Percentiles rank a stretch among this genome's conserved stretches.
Conservation (phyloP, 2,888 invertebrate species). For the Drosophila testacea region DNA sequence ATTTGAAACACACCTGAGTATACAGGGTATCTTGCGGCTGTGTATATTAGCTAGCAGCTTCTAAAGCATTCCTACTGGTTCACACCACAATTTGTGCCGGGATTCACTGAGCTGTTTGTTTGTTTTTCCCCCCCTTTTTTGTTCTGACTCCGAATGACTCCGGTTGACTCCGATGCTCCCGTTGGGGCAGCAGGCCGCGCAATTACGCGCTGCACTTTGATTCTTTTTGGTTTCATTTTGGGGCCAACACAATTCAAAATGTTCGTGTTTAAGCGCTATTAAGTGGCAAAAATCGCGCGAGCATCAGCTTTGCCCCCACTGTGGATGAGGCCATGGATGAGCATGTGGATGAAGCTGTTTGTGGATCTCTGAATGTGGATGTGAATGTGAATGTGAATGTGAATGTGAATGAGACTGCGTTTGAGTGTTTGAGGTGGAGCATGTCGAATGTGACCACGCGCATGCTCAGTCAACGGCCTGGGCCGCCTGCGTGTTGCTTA, state of each 20-base stretch:
- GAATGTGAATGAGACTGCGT: constrained; percentile 16
- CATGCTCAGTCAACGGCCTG: constrained; percentile 64
- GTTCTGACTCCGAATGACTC: not conserved
- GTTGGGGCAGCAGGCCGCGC: constrained; percentile 61
- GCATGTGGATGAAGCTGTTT: not conserved
- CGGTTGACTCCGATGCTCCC: constrained; percentile 39
- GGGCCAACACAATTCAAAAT: constrained; percentile 72
- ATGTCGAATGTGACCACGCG: constrained; percentile 73
- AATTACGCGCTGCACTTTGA: constrained; percentile 80
- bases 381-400: constrained; percentile 20
- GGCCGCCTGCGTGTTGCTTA: constrained; percentile 80
- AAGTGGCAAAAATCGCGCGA: constrained; percentile 82
- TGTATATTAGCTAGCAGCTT: not conserved
- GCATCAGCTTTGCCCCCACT: constrained; percentile 63
- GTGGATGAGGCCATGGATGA: constrained; percentile 26
- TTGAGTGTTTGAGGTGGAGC: constrained; percentile 10
- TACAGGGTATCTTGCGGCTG: constrained; percentile 25
- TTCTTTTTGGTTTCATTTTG: constrained; percentile 41
- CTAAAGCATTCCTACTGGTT: constrained; percentile 45
- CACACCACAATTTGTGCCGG: constrained; percentile 77
- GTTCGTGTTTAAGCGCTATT: constrained; percentile 84
- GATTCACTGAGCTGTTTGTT: constrained; percentile 43
- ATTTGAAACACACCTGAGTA: not conserved
- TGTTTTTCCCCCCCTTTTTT: constrained; percentile 45
- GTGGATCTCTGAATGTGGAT: not conserved